Conservation (phyloP, 2,113 vertebrate species). For the Apteryx owenii region DNA sequence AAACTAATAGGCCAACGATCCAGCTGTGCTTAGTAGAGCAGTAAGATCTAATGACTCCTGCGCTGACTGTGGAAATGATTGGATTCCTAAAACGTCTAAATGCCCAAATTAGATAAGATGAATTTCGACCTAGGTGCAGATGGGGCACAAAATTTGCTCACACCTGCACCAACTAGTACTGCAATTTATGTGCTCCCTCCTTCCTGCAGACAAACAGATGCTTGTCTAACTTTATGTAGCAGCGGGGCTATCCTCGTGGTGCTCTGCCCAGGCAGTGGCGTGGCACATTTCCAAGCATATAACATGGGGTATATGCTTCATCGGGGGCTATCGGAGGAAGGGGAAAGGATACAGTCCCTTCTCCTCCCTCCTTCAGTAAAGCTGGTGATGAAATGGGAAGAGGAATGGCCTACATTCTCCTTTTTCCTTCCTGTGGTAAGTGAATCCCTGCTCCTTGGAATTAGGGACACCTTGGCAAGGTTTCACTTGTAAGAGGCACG, state of each 20-base stretch:
- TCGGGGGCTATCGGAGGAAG: background rate
- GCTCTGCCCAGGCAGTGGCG: background rate
- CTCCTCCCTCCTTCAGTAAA: background rate
- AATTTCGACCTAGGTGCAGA: background rate
- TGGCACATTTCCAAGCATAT: background rate
- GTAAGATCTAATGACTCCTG: background rate
- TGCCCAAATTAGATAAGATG: background rate
- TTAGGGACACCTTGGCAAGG: background rate
- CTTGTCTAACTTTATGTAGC: background rate
- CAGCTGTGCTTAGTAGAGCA: background rate
- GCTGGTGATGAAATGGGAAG: background rate
- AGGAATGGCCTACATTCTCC: background rate
- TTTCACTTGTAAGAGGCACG: background rate
- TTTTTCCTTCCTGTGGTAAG: background rate
- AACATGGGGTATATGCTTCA: background rate
- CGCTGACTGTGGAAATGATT: background rate
- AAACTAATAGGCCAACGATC: background rate
- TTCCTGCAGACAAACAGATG: too few relatives aligned
- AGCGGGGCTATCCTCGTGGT: background rate
- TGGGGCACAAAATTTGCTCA: background rate
- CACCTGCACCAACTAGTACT: background rate
- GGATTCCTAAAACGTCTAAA: background rate
- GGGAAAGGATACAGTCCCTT: background rate
- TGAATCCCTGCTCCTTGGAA: background rate
- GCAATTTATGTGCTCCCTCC: background rate